These are phyloP conservation scores for Apocrypta bakeri DNA, from an alignment of 1,140 invertebrate species.

Conservation along the genomic window DNA sequence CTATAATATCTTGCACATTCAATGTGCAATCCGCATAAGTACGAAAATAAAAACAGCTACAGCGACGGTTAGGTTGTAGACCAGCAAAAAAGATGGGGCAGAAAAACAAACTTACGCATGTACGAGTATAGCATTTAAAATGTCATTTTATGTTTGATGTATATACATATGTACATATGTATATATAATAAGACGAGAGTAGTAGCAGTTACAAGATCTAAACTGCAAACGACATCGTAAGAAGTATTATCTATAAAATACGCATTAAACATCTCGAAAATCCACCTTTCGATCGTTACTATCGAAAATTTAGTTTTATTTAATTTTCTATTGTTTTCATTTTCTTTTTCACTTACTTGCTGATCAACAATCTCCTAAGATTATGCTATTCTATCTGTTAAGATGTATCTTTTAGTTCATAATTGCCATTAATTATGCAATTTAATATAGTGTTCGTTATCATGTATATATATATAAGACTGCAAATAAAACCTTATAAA, in stretches of 20 bases:
- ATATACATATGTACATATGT: no score
- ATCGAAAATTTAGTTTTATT: background rate
- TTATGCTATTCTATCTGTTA: no score
- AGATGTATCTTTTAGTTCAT: no score
- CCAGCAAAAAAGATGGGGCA: background rate
- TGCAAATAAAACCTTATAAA: no score
- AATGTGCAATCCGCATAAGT: background rate
- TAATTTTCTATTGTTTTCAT: background rate
- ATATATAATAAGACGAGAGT: background rate
- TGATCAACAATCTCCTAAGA: no score
- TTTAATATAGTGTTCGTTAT: background rate
- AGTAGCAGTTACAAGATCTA: conserved; percentile 43
- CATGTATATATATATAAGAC: background rate
- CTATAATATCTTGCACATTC: background rate
- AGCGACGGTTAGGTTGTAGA: background rate
- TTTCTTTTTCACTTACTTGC: background rate
- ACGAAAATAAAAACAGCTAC: background rate
- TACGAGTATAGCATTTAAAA: conserved; percentile 8
- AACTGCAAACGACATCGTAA: conserved; percentile 52
- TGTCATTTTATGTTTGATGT: conserved; percentile 7
- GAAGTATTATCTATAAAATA: conserved; percentile 45
- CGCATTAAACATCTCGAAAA: conserved; percentile 29
- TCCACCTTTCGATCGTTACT: background rate
- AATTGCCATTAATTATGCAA: background rate
- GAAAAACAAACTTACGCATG: background rate